Conservation (phyloP, 2,888 invertebrate species). For the Ametastegia equiseti region DNA sequence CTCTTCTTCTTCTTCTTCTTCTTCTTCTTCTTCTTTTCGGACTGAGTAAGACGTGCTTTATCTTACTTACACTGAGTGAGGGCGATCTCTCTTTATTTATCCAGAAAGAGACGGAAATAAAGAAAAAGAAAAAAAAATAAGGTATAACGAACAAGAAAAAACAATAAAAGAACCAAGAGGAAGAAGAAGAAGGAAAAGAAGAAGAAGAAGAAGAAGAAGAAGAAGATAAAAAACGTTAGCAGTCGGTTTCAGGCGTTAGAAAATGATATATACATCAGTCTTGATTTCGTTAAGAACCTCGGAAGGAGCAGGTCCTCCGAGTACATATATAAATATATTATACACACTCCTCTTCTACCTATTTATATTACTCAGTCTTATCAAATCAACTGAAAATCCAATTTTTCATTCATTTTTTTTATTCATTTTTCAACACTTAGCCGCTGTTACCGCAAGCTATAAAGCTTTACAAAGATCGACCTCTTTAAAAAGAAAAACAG, state of each 20-base stretch:
- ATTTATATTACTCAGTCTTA: not conserved
- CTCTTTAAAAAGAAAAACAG: too few relatives aligned
- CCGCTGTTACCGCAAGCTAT: too few relatives aligned
- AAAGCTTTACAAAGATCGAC: too few relatives aligned
- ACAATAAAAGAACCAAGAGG: not conserved
- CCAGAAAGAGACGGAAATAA: not conserved
- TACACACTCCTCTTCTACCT: not conserved
- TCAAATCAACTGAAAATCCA: too few relatives aligned
- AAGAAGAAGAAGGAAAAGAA: not conserved
- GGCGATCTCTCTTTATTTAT: constrained; percentile 51
- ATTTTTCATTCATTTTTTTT: too few relatives aligned
- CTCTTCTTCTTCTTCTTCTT: too few relatives aligned
- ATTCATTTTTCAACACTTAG: too few relatives aligned
- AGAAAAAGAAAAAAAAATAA: too few relatives aligned
- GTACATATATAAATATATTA: not conserved
- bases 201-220: not conserved
- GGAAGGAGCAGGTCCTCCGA: too few relatives aligned
- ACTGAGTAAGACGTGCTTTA: constrained; percentile 51
- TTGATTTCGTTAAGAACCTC: constrained; percentile 19
- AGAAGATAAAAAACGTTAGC: not conserved
- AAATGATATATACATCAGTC: constrained; percentile 24
- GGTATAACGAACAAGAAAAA: too few relatives aligned
- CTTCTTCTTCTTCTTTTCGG: too few relatives aligned
- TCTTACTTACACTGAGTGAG: constrained; percentile 52
- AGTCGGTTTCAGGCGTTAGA: not conserved